Evolutionary conservation across 2,113 vertebrate genomes (phyloP).

Genomic region (Cynocephalus volans): DNA sequence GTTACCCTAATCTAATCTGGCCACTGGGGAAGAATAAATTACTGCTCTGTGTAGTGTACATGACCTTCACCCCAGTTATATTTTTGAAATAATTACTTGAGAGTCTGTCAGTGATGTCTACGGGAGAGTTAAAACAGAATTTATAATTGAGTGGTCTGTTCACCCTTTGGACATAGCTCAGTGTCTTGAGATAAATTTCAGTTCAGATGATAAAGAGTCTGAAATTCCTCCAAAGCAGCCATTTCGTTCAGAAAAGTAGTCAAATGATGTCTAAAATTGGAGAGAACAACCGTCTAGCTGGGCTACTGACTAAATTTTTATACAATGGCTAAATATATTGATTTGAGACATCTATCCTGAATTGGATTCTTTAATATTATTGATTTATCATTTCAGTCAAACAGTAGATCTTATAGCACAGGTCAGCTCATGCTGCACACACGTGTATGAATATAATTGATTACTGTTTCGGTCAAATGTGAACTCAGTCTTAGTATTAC

Average conservation of each 20-base stretch:
- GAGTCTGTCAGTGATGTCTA: slow-evolving; percentile 82
- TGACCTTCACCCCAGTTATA: slow-evolving; percentile 84
- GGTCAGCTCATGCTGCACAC: background rate
- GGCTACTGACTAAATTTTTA: background rate
- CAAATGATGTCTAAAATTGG: background rate
- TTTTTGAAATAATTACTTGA: slow-evolving; percentile 87
- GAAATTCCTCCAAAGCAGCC: slow-evolving; percentile 65
- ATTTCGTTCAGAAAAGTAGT: slow-evolving; percentile 63
- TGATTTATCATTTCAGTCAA: background rate
- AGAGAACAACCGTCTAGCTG: background rate
- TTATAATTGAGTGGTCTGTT: slow-evolving; percentile 72
- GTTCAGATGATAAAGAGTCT: slow-evolving; percentile 53
- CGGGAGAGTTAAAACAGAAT: slow-evolving; percentile 86
- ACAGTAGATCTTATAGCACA: background rate
- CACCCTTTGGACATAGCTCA: slow-evolving; percentile 32
- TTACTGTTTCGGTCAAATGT: background rate
- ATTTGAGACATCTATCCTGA: background rate
- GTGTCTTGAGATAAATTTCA: slow-evolving; percentile 68
- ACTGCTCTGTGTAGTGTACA: slow-evolving; percentile 80
- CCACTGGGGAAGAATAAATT: slow-evolving; percentile 84
- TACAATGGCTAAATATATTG: background rate
- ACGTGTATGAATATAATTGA: background rate
- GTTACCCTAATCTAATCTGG: slow-evolving; percentile 77
- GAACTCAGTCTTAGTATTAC: background rate
- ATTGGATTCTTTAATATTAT: slow-evolving; percentile 14